A percentile compares a stretch with the other conserved stretches of the same genome.
These are phyloP conservation scores for Liasis olivaceus DNA, from an alignment of 2,797 vertebrate genomes.

Conservation along the genomic window DNA sequence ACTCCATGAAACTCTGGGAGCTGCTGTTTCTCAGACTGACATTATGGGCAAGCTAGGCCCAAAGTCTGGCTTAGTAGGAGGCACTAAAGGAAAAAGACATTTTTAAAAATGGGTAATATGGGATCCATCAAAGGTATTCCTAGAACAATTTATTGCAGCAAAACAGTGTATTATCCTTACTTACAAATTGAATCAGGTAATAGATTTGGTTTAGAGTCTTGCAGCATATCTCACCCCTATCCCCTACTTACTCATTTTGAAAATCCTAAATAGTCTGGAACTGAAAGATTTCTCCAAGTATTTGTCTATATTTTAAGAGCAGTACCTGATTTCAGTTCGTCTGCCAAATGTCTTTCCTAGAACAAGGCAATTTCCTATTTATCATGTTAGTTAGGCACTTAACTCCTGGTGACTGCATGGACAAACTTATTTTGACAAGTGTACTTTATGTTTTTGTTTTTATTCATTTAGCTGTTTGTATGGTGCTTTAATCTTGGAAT, in stretches of 20 bases:
- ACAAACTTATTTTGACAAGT: background rate
- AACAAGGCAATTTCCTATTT: background rate
- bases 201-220: background rate
- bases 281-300: background rate
- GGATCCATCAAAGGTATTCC: background rate
- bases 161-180: constrained; percentile 41
- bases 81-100: background rate
- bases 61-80: background rate
- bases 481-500: background rate
- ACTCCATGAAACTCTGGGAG: background rate
- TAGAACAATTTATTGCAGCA: background rate
- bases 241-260: background rate
- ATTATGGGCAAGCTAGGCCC: background rate
- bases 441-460: background rate
- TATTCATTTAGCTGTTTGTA: background rate
- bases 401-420: background rate
- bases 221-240: background rate
- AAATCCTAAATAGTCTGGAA: background rate
- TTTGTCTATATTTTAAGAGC: background rate
- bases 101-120: background rate
- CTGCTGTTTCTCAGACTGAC: background rate
- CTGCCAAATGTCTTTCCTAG: background rate
- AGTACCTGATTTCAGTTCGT: background rate
- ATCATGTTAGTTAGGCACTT: background rate
- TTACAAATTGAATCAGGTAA: background rate